phyloP scores from a whole-genome alignment of 2,888 invertebrate genomes.

The Keiferia lycopersicella region DNA sequence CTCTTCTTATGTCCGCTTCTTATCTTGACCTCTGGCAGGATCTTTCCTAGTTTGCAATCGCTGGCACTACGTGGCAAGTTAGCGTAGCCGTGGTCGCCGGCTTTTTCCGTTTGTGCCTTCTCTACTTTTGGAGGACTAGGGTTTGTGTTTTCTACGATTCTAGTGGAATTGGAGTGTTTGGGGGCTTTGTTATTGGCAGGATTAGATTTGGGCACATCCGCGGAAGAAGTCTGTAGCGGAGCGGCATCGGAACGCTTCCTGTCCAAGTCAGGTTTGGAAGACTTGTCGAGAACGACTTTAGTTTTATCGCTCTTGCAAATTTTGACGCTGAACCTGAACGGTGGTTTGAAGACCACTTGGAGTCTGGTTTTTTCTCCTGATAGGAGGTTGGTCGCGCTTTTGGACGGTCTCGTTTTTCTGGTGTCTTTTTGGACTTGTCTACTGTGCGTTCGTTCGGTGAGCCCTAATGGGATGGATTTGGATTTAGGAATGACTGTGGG shows the following conservation, averaged over 20 bases:
- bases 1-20: slow-evolving; percentile 70
- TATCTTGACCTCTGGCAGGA: slow-evolving; percentile 55
- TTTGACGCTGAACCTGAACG: slow-evolving; percentile 92
- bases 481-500: slow-evolving; percentile 87
- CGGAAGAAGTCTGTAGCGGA: slow-evolving; percentile 45
- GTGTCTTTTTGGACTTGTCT: slow-evolving; percentile 77
- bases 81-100: slow-evolving; percentile 60
- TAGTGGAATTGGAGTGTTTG: slow-evolving; percentile 58
- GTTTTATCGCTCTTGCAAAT: slow-evolving; percentile 87
- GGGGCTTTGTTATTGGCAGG: slow-evolving; percentile 52
- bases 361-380: slow-evolving; percentile 86
- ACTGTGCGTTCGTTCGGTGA: slow-evolving; percentile 77
- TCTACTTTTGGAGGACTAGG: slow-evolving; percentile 53
- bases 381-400: slow-evolving; percentile 87
- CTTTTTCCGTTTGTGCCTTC: slow-evolving; percentile 48
- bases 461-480: slow-evolving; percentile 90
- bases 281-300: slow-evolving; percentile 82
- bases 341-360: slow-evolving; percentile 93
- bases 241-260: slow-evolving; percentile 60
- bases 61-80: slow-evolving; percentile 73
- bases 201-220: slow-evolving; percentile 47
- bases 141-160: slow-evolving; percentile 41
- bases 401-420: slow-evolving; percentile 80
- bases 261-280: slow-evolving; percentile 74
- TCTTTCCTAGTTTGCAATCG: slow-evolving; percentile 69